Evolutionary conservation across 2,797 vertebrate species (phyloP), one percentile per base, ranked within the genome.

Genomic region (Sebastes matsubarae): DNA sequence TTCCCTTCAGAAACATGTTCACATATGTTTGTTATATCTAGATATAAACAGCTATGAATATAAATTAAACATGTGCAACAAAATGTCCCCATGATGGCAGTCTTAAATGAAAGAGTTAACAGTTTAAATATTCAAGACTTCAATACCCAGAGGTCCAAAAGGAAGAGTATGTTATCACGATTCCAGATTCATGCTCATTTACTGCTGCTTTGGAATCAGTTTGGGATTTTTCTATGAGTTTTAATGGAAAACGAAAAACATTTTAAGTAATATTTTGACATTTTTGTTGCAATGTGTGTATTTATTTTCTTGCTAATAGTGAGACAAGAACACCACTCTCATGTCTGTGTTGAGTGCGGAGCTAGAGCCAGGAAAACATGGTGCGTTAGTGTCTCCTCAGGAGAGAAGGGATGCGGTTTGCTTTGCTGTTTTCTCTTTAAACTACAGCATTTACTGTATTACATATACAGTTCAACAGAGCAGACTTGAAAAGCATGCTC

Each of bases 61-160:
- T 70, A 20, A 65, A 73, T 81, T 54, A 87, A 80, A 82, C 54
- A 80, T 75, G 46, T 36, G 5, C 10, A 32, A 12, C 42, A 83
- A 73, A 65, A 55, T 73, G 74, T 59, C 32, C 69, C 72, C 54
- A 69, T 52, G 61, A 38, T 24, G 12, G 27, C n/a, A 38, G 22
- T 27, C 32, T 80, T 27, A 64, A 69, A 76, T 66, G 57, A 80
- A 77, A 29, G 57, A 60, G 34, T 75, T 86, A 80, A 63, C 25
- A 32, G 13, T 77, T 80, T 52, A 68, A 84, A 84, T 72, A 84
- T 87, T 84, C 3, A 84, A 68, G 52, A 63, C 32, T 75, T 50
- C 5, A 73, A 73, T 60, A 71, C 38, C 32, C 32, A 68, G n/a
- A 79, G 58, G 54, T 72, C 77, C 68, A 70, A 30, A 30, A 27